Evolutionary conservation across 2,888 invertebrate species (phyloP).

Genomic region (Timema podura): DNA sequence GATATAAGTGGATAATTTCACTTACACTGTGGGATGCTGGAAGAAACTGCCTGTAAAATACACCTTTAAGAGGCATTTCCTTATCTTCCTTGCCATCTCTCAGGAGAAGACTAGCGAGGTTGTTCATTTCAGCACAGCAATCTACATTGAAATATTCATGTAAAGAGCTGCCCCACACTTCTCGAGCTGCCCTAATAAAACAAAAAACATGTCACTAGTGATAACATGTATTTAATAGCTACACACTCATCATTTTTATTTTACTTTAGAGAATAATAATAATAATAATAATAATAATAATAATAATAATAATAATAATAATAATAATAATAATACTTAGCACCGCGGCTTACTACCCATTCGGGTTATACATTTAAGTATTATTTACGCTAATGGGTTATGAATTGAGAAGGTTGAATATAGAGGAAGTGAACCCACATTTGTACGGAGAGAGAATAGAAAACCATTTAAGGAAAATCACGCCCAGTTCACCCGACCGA

Average conservation of each 20-base stretch:
- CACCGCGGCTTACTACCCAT: too few species aligned
- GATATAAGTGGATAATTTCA: constrained; percentile 10
- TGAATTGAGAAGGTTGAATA: too few species aligned
- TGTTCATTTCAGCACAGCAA: constrained; percentile 74
- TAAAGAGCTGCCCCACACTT: constrained; percentile 65
- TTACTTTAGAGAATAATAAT: too few species aligned
- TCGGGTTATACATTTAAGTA: too few species aligned
- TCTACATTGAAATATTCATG: constrained; percentile 86
- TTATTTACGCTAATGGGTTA: too few species aligned
- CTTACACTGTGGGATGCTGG: constrained; percentile 56
- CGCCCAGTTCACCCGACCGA: too few species aligned
- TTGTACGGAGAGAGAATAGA: too few species aligned
- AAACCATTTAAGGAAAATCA: too few species aligned
- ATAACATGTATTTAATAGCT: not conserved
- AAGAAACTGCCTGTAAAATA: constrained; percentile 76
- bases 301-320: too few species aligned
- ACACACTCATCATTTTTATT: not conserved
- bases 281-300: too few species aligned
- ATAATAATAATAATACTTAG: too few species aligned
- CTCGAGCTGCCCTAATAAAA: constrained; percentile 61
- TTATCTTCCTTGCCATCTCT: constrained; percentile 62
- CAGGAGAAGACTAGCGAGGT: constrained; percentile 68
- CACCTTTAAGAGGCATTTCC: constrained; percentile 54
- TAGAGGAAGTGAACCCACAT: too few species aligned
- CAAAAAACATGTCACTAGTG: constrained; percentile 20